Evolutionary conservation across 2,888 invertebrate genomes (phyloP).

Genomic region (Andrena dorsata): DNA sequence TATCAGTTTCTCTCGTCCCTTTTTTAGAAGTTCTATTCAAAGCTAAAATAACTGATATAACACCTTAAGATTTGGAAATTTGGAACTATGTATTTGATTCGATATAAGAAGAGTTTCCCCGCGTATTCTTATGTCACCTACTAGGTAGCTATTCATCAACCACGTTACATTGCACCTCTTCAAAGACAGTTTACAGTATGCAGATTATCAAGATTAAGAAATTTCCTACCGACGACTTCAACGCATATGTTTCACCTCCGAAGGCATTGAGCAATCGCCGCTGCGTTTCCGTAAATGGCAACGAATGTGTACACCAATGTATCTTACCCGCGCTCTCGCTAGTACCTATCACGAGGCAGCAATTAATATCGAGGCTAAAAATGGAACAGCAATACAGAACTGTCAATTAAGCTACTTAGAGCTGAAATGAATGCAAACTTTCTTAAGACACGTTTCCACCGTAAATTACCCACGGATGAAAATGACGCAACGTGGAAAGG

Average conservation of each 20-base stretch:
- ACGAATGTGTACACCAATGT: conserved; percentile 27
- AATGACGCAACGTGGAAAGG: not conserved
- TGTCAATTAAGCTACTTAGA: not conserved
- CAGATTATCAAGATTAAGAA: conserved; percentile 23
- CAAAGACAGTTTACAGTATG: not conserved
- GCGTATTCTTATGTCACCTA: too few relatives aligned
- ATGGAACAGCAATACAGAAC: conserved; percentile 26
- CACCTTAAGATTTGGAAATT: too few relatives aligned
- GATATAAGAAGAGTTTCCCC: too few relatives aligned
- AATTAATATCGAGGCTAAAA: conserved; percentile 34
- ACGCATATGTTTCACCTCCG: not conserved
- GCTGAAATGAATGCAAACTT: not conserved
- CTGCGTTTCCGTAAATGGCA: conserved; percentile 34
- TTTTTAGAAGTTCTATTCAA: too few relatives aligned
- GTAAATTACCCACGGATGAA: not conserved
- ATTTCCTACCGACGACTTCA: conserved; percentile 20
- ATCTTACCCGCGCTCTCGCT: conserved; percentile 12
- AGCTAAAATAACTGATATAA: too few relatives aligned
- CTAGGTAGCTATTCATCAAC: too few relatives aligned
- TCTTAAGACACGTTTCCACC: not conserved
- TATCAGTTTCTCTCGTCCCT: too few relatives aligned
- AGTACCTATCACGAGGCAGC: conserved; percentile 23
- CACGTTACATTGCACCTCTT: too few relatives aligned
- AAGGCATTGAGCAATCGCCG: conserved; percentile 14
- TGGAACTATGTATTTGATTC: too few relatives aligned